phyloP scores from a whole-genome alignment of 2,113 vertebrate genomes.

The Potamarius usumacintae region DNA sequence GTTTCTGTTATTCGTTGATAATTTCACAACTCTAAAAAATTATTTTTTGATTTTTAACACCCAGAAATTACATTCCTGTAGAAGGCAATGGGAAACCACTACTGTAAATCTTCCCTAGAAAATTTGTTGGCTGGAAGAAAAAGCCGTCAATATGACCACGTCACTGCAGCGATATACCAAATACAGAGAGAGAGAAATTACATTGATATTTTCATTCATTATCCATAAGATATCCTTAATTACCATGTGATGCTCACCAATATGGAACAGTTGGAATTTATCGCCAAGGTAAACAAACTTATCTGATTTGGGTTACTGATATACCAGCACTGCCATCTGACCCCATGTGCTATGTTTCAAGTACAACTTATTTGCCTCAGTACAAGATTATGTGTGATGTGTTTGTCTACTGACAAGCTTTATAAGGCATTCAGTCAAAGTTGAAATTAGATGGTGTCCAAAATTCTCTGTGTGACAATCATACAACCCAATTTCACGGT shows the following conservation, averaged over 20 bases:
- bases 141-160: too few species aligned
- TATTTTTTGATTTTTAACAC: not conserved
- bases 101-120: too few species aligned
- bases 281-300: conserved; percentile 30
- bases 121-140: too few species aligned
- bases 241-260: conserved; percentile 27
- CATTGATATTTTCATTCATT: not conserved
- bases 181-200: not conserved
- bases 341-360: conserved; percentile 37
- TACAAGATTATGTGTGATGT: conserved; percentile 34
- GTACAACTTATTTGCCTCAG: conserved; percentile 47
- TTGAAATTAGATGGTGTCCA: not conserved
- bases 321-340: conserved; percentile 54
- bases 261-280: conserved; percentile 12
- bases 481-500: not conserved
- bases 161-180: too few species aligned
- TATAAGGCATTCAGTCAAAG: not conserved
- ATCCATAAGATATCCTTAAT: not conserved
- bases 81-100: too few species aligned
- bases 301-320: conserved; percentile 56
- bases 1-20: not conserved
- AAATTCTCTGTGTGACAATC: not conserved
- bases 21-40: not conserved
- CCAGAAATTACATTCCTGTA: not conserved
- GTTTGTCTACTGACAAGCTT: not conserved